phyloP scores from a whole-genome alignment of 2,113 vertebrate species.

The Podilymbus podiceps region DNA sequence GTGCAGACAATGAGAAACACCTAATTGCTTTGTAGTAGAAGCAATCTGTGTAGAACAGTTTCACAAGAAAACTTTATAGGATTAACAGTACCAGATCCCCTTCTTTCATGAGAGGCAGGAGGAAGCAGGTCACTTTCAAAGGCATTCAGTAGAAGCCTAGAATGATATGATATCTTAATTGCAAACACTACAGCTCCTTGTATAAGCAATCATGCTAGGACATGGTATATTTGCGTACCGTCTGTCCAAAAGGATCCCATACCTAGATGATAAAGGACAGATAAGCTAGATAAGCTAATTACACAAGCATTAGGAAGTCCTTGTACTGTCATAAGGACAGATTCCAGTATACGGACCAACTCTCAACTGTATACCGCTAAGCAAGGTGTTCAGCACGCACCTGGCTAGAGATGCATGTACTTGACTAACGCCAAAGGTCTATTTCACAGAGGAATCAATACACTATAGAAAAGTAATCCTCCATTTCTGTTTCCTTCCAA shows the following conservation, averaged over 20 bases:
- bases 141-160: neutral
- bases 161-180: neutral
- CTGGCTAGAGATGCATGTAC: neutral
- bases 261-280: neutral
- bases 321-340: neutral
- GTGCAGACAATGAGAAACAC: neutral
- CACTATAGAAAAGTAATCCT: neutral
- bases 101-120: neutral
- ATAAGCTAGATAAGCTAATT: neutral
- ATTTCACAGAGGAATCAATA: neutral
- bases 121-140: neutral
- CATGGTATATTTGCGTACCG: neutral
- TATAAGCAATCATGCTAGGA: neutral
- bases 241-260: neutral
- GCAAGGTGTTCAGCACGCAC: neutral
- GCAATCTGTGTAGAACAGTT: neutral
- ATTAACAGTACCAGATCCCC: neutral
- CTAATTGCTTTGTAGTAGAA: neutral
- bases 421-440: neutral
- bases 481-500: neutral
- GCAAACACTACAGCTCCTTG: neutral
- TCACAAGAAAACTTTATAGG: neutral
- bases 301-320: neutral
- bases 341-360: neutral
- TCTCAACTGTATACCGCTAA: neutral